phyloP scores from a whole-genome alignment of 2,113 vertebrate species.

The Pseudorasbora parva region DNA sequence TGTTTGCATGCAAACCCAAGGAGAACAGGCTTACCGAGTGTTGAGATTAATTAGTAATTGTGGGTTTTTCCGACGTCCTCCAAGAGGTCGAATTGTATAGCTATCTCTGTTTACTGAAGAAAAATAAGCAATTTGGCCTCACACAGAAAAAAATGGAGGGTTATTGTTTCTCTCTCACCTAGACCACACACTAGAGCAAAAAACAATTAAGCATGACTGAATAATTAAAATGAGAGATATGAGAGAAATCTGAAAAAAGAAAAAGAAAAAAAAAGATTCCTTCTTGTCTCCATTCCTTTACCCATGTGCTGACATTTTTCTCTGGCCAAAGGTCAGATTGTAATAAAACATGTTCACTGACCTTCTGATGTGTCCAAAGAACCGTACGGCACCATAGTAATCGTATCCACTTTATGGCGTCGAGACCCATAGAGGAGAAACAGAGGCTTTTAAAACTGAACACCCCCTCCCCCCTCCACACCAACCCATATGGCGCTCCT shows the following conservation, averaged over 20 bases:
- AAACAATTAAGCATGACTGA: conserved; percentile 76
- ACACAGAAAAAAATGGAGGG: conserved; percentile 42
- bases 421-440: conserved; percentile 30
- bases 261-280: not conserved
- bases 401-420: conserved; percentile 48
- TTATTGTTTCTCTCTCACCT: conserved; percentile 48
- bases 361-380: conserved; percentile 45
- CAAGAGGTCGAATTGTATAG: conserved; percentile 67
- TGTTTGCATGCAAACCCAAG: conserved; percentile 37
- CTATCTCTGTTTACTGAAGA: conserved; percentile 58
- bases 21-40: conserved; percentile 61
- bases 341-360: conserved; percentile 62
- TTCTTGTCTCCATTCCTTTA: not conserved
- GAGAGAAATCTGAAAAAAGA: conserved; percentile 30
- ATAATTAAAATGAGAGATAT: conserved; percentile 59
- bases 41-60: conserved; percentile 73
- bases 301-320: conserved; percentile 1
- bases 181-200: conserved; percentile 65
- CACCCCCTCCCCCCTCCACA: conserved; percentile 32
- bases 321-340: conserved; percentile 60
- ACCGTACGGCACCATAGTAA: conserved; percentile 42
- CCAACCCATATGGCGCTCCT: conserved; percentile 66
- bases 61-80: conserved; percentile 65
- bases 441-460: conserved; percentile 73
- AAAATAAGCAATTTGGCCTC: conserved; percentile 58